Evolutionary conservation across 2,113 vertebrate species (phyloP), one percentile per base, ranked within the genome.

Genomic region (Coptodon bakossiorum): DNA sequence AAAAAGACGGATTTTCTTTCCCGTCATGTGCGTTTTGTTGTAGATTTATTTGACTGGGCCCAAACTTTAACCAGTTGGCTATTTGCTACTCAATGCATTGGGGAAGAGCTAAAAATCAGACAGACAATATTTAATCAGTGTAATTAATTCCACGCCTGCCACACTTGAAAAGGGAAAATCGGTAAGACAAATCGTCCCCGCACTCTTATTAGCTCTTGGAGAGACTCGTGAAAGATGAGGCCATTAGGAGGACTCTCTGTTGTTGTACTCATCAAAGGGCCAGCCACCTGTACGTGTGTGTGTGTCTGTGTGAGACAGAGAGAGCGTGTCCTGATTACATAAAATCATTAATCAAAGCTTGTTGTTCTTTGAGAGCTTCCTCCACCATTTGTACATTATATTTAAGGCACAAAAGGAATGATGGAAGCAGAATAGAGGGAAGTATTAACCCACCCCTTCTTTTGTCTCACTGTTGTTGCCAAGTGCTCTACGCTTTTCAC

Each of bases 71-170:
- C 73, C 86, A 88, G 85, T 87, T 88, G 57, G 24, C 45, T 78
- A 78, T 52, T 19, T 78, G 73, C 73, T 78, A 7, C 45, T 78
- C 11, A 50, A 19, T n/a, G 45, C 45, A 78, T 7, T 31, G 27
- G 16, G 45, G 45, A 78, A 31, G 3, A 29, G 16, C 27, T 52
- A 48, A 78, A 88, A 86, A 83, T 76, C 91, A 92, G 91, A 92
- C 90, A 84, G 92, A 95, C 93, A 93, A 95, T 94, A 94, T 96
- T 95, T 96, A 96, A 96, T 96, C 96, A 96, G 91, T 80, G 87
- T 95, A 95, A 96, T 96, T 96, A 95, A 96, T 96, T 96, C 89
- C 89, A 68, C 85, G 93, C 91, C 94, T 63, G 86, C 91, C 87
- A 91, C 92, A 86, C 93, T 94, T 89, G 92, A 94, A 95, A 94